Percentiles rank a stretch among this genome's conserved stretches.
phyloP scores from a whole-genome alignment of 1,140 invertebrate genomes.

The Drosophila ohnishii region DNA sequence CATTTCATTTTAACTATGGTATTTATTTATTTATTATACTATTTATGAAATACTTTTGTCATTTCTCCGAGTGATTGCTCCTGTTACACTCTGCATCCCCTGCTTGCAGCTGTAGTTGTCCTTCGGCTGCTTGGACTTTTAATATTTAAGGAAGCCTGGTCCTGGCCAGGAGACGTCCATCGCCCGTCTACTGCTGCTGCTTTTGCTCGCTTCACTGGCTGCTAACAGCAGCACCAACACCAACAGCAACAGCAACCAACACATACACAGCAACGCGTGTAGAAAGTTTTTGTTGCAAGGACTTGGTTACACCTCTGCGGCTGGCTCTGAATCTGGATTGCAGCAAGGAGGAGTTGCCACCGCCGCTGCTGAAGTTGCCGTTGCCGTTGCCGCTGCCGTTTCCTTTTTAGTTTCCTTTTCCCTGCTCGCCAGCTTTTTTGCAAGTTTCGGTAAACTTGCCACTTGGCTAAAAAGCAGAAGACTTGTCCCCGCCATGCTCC shows the following conservation, averaged over 20 bases:
- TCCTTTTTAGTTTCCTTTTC: constrained; percentile 39
- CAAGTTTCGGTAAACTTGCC: constrained; percentile 57
- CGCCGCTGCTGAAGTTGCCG: constrained; percentile 28
- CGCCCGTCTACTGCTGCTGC: constrained; percentile 24
- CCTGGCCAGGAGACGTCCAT: constrained; percentile 28
- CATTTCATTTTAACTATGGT: too few species aligned
- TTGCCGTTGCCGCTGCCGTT: constrained; percentile 19
- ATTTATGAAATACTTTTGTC: too few species aligned
- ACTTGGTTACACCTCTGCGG: constrained; percentile 66
- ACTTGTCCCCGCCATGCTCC: constrained; percentile 46
- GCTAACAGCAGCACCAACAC: constrained; percentile 47
- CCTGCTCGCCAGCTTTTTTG: constrained; percentile 13
- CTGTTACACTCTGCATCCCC: background rate
- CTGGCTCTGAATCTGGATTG: constrained; percentile 45
- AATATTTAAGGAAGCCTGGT: constrained; percentile 67
- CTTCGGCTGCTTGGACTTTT: constrained; percentile 62
- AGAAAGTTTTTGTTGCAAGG: constrained; percentile 60
- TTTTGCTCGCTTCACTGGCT: constrained; percentile 53
- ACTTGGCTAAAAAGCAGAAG: constrained; percentile 52
- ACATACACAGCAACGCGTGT: constrained; percentile 43
- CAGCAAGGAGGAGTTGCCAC: constrained; percentile 43
- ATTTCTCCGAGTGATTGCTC: constrained; percentile 1
- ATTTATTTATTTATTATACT: too few species aligned
- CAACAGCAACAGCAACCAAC: constrained; percentile 28
- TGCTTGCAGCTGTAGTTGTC: constrained; percentile 9